A percentile compares a stretch with the other conserved stretches of the same genome.
These are phyloP conservation scores for Pungitius pungitius DNA, from an alignment of 2,113 vertebrate species.

Conservation along the genomic window DNA sequence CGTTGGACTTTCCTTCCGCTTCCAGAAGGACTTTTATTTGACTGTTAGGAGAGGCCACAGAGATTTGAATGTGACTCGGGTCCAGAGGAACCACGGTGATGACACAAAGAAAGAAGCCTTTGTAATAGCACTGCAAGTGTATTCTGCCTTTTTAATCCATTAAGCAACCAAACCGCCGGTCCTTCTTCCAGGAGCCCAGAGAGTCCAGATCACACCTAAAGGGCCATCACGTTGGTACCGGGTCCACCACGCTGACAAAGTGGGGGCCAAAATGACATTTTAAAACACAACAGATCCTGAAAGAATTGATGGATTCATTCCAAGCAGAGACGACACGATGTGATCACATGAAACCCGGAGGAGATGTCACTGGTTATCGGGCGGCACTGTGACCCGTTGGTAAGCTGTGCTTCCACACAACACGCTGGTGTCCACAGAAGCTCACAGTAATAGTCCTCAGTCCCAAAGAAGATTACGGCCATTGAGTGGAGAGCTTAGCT, in stretches of 20 bases:
- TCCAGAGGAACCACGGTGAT: background rate
- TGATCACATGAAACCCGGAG: background rate
- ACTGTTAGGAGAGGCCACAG: too few species aligned
- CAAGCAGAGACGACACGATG: background rate
- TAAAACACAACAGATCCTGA: background rate
- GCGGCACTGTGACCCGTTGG: background rate
- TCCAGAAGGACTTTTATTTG: too few species aligned
- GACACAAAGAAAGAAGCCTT: background rate
- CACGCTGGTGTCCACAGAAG: constrained; percentile 32
- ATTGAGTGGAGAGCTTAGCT: constrained; percentile 50
- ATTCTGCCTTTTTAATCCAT: too few species aligned
- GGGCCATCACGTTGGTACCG: background rate
- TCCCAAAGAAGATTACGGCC: constrained; percentile 62
- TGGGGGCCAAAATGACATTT: background rate
- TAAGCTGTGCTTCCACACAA: constrained; percentile 27
- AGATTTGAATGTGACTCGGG: too few species aligned
- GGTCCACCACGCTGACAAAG: background rate
- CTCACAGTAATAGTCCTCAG: constrained; percentile 42
- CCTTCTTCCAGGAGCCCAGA: background rate
- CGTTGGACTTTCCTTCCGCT: too few species aligned
- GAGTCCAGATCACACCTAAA: background rate
- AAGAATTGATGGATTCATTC: background rate
- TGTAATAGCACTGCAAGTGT: background rate
- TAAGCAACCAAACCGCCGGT: background rate
- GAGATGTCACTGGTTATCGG: constrained; percentile 6